phyloP scores from a whole-genome alignment of 2,797 vertebrate genomes.

The Nothura maculosa region DNA sequence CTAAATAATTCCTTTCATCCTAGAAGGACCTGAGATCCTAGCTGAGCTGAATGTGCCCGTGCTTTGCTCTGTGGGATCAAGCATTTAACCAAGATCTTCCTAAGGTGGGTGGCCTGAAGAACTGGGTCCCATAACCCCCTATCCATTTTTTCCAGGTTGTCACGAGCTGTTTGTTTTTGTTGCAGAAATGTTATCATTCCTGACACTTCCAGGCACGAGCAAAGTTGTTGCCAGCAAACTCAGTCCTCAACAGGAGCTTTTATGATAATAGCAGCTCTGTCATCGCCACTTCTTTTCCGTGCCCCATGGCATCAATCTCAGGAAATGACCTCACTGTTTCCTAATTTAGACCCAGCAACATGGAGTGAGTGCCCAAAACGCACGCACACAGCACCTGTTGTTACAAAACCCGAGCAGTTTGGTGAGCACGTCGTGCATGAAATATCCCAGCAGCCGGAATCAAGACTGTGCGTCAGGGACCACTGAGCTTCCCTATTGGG shows the following conservation, averaged over 20 bases:
- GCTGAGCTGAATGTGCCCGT: neutral
- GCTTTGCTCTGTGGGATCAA: neutral
- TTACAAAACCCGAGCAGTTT: neutral
- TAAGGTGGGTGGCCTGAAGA: neutral
- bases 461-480: rapidly evolving
- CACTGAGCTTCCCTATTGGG: rapidly evolving
- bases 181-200: conserved; percentile 37
- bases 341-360: neutral
- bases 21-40: rapidly evolving
- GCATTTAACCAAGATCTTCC: neutral
- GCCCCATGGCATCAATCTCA: neutral
- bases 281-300: conserved; percentile 13
- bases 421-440: conserved; percentile 4
- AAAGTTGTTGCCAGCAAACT: conserved; percentile 30
- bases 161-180: neutral
- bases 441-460: neutral
- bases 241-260: conserved; percentile 22
- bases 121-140: neutral
- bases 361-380: neutral
- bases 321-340: conserved; percentile 55
- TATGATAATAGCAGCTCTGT: neutral
- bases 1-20: neutral
- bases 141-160: neutral
- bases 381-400: neutral
- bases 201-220: conserved; percentile 54